Evolutionary conservation across 2,113 vertebrate species (phyloP).

Genomic region (Phyllostomus discolor): DNA sequence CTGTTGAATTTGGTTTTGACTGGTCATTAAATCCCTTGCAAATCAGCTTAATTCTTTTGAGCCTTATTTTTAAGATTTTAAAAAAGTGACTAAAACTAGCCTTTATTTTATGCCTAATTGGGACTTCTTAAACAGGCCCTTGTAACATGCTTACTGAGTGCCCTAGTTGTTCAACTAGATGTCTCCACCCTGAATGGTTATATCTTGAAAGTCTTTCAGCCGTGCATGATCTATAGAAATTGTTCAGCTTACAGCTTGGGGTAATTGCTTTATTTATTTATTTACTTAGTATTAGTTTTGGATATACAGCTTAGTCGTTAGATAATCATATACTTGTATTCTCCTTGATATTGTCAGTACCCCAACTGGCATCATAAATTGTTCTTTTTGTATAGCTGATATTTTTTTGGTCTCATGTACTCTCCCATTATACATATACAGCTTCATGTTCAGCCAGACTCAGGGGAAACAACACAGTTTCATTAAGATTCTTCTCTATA

Average conservation of each 20-base stretch:
- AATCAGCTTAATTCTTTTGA: neutral
- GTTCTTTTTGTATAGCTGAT: neutral
- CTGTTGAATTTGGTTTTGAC: neutral
- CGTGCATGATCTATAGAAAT: neutral
- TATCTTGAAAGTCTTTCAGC: neutral
- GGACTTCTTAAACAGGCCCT: neutral
- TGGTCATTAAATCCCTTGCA: neutral
- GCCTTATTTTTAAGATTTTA: neutral
- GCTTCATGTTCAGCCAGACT: neutral
- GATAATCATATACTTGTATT: neutral
- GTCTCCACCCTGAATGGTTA: neutral
- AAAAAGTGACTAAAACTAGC: neutral
- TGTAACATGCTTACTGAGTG: neutral
- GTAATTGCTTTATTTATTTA: neutral
- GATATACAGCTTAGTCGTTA: neutral
- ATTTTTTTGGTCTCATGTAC: neutral
- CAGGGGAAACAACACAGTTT: neutral
- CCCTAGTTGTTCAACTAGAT: neutral
- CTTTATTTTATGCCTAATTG: neutral
- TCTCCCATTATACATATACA: neutral
- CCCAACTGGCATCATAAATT: neutral
- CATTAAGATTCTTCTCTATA: neutral
- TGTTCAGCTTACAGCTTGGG: neutral
- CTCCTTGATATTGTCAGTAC: neutral
- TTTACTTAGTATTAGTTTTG: neutral